Evolutionary conservation across 2,113 vertebrate genomes (phyloP), one percentile per base, ranked within the genome.

Genomic region (Microcebus tavaratra): DNA sequence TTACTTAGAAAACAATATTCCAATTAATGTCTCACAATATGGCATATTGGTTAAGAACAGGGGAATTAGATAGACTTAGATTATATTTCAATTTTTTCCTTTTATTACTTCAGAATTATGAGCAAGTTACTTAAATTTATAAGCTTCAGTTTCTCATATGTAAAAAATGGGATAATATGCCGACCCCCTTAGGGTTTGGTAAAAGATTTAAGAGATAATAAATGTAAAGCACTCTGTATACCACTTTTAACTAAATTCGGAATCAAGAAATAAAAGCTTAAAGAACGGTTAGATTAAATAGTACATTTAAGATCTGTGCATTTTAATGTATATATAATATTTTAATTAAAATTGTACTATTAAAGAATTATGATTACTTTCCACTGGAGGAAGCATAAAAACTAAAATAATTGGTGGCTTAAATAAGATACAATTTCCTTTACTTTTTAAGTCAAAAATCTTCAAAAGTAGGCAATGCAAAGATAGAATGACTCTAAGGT

Each of bases 121-220:
- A 97, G 11, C 42, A 92, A 65, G 34, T 79, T 79, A 68, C 13
- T 95, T 84, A 45, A 93, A 18, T 2, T 88, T 65, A 48, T 68
- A 76, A 68, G 1, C 31, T 25, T 73, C 73, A 80, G n/a, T 87
- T 93, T 68, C 34, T 90, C 10, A 27, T 68, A 36, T 59, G 39
- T 80, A 72, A 88, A 76, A 87, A 34, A 36, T 10, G 91, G n/a
- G 9, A 75, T 70, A 73, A 73, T 50, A 90, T 73, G 23, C 55
- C 17, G 39, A 50, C 4, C 29, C 6, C 6, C 39, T 34, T 88
- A 87, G 20, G 9, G 29, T 88, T 88, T 68, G n/a, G 36, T 29
- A 94, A 57, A 94, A 21, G 20, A 67, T 53, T 89, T 50, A 90
- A 94, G 95, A 93, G 65, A 45, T n/a, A 87, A 79, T 48, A 21